phyloP scores from a whole-genome alignment of 2,797 vertebrate genomes.

The Ciconia nigra region DNA sequence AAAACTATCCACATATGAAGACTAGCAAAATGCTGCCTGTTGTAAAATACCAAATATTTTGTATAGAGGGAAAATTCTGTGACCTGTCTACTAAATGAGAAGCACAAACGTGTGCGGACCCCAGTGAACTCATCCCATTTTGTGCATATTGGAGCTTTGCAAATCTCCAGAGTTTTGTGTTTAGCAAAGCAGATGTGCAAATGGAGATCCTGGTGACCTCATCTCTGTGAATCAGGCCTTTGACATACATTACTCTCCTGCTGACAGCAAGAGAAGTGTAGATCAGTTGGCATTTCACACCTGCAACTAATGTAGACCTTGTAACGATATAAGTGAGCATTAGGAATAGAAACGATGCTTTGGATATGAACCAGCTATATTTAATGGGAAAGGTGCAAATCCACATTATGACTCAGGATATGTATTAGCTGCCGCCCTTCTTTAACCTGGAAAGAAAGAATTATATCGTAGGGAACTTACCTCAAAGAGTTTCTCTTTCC shows the following conservation, averaged over 20 bases:
- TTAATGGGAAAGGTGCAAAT: constrained; percentile 46
- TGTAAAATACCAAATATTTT: not conserved
- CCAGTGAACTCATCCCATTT: not conserved
- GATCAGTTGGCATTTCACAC: constrained; percentile 40
- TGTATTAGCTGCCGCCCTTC: not conserved
- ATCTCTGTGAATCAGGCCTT: not conserved
- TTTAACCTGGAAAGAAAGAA: constrained; percentile 24
- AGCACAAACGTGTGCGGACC: not conserved
- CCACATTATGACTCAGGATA: not conserved
- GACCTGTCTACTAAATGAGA: not conserved
- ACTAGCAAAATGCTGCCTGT: not conserved
- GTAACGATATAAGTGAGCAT: not conserved
- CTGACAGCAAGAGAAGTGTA: not conserved
- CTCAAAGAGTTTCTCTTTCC: constrained; percentile 5
- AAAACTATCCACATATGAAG: not conserved
- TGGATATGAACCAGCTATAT: constrained; percentile 7
- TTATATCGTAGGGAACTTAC: constrained; percentile 13
- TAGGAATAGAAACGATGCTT: not conserved
- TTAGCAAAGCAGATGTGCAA: constrained; percentile 50
- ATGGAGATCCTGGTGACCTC: not conserved
- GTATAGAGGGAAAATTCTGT: not conserved
- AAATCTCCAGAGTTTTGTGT: not conserved
- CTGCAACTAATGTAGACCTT: constrained; percentile 38
- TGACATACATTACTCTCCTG: not conserved
- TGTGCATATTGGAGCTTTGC: not conserved